phyloP scores from a whole-genome alignment of 1,140 invertebrate species.

The Meloidogyne floridensis region DNA sequence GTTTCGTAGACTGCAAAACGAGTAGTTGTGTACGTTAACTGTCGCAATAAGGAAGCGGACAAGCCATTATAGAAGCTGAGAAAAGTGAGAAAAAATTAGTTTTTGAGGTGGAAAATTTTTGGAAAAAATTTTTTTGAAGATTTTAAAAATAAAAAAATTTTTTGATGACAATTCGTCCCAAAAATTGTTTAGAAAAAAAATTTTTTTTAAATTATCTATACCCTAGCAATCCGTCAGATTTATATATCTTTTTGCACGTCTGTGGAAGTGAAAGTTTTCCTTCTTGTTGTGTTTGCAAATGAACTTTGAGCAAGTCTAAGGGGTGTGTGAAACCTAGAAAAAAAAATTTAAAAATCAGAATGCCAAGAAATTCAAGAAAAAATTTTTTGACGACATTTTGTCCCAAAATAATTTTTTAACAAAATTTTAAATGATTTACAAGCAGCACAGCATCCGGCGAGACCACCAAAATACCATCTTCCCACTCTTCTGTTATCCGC shows the following conservation, averaged over 20 bases:
- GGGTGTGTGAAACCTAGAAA: constrained; percentile 83
- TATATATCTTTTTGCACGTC: constrained; percentile 70
- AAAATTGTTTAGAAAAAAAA: no score
- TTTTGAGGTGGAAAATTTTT: constrained; percentile 69
- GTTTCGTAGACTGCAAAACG: constrained; percentile 94
- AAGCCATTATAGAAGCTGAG: constrained; percentile 92
- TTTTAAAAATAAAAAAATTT: constrained; percentile 66
- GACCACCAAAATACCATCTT: constrained; percentile 71
- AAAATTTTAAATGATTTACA: constrained; percentile 63
- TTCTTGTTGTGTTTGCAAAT: constrained; percentile 89
- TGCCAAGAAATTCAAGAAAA: no score
- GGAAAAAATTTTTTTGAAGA: constrained; percentile 70
- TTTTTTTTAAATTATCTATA: constrained; percentile 21
- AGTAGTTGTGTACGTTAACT: constrained; percentile 90
- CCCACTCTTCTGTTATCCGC: constrained; percentile 52
- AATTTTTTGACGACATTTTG: no score
- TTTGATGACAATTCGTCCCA: no score
- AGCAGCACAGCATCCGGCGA: constrained; percentile 91
- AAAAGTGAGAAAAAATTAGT: constrained; percentile 65
- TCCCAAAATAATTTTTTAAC: background rate
- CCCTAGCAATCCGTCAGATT: constrained; percentile 59
- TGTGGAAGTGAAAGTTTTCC: constrained; percentile 77
- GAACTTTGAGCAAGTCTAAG: constrained; percentile 85
- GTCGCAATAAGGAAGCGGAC: constrained; percentile 87
- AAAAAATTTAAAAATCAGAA: no score